Base-by-base conservation (phyloP, 2,888 invertebrate genomes). In the Eilema sororculum region DNA sequence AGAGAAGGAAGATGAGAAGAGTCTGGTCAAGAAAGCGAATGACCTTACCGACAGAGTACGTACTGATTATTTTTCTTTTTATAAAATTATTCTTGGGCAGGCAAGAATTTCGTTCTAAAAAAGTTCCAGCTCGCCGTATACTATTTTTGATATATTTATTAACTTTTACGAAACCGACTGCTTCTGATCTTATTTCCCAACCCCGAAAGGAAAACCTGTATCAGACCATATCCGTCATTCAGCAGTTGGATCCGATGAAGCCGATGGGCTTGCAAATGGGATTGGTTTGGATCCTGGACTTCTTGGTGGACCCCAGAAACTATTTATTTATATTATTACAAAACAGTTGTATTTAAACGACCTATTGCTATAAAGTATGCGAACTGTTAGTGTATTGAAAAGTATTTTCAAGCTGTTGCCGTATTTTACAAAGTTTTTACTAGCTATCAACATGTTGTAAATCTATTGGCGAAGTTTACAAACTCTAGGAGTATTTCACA, bases 1-100 rank as follows among this genome's bases (percentile, higher is more conserved):
- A 0, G 95, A 95, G 76, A 90, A 86, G 25, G 95, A 95, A 69
- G 93, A 95, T 3, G 95, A 95, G 70, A 95, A 95, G 74, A 93
- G 88, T 57, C 88, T 95, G 0, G 89, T 95, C 2, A 92, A 92
- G 77, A 92, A 93, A 76, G 95, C 95, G 20, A 93, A 95, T 71
- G 95, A 95, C 66, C 87, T 95, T 16, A 95, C 95, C 5, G 89
- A 95, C 67, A 89, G 91, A 83, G 95, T 95, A 87, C 37, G 95
- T 95, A 87, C 37, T 6, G 6, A 22, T 41, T 33, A 33, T 64
- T 30, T 64, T 4, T 2, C 41, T n/a, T n/a, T n/a, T 52, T 52
- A 0, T 60, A 20, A 41, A 46, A 25, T n/a, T 8, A 0, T 37
- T 41, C 20, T 24, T 16, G 13, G 13, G 12, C 12, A 33, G n/a